Base-by-base conservation (phyloP, 2,797 vertebrate species). In the Falco novaeseelandiae region DNA sequence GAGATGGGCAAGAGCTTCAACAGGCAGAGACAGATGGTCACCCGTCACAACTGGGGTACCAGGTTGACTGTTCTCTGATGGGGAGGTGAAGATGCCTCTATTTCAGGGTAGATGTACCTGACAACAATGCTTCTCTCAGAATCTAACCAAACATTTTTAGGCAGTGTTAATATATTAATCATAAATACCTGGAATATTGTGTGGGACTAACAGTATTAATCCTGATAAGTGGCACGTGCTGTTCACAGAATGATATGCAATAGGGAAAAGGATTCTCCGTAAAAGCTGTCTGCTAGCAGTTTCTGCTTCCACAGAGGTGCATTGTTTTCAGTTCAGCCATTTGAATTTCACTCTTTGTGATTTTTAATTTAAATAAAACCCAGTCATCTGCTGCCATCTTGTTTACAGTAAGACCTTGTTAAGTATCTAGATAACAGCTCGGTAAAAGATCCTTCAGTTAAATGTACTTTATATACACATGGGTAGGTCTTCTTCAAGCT, bases 331-430 rank as follows among this genome's bases (percentile, higher is more conserved):
- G 6, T 76, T 74, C 73, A 82, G 29, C 22, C 30, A 29, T 59
- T 76, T 93, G 36, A 87, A 83, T 85, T 87, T 91, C 74, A 89
- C 30, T 77, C 46, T 84, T 69, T 61, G 17, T 80, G 69, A 67
- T 46, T 92, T 95, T 85, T 91, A 83, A 89, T 85, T 83, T 85
- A 85, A 83, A 59, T 71, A 80, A 93, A 89, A 67, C 20, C 7
- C 34, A 87, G 32, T 87, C 67, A 83, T 59, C 63, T 94, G 52
- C 63, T 92, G 65, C 62, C 74, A 90, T 65, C 61, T 91, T 91
- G 42, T 87, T 92, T 80, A 71, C 27, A 67, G 42, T 9, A 82
- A 81, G 79, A 54, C 22, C 30, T 91, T 36, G 36, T 36, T 66
- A 89, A 72, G 9, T 52, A 8, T 67, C 19, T 69, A 93, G 55